phyloP scores from a whole-genome alignment of 1,140 invertebrate species.

The Holotrichia oblita region DNA sequence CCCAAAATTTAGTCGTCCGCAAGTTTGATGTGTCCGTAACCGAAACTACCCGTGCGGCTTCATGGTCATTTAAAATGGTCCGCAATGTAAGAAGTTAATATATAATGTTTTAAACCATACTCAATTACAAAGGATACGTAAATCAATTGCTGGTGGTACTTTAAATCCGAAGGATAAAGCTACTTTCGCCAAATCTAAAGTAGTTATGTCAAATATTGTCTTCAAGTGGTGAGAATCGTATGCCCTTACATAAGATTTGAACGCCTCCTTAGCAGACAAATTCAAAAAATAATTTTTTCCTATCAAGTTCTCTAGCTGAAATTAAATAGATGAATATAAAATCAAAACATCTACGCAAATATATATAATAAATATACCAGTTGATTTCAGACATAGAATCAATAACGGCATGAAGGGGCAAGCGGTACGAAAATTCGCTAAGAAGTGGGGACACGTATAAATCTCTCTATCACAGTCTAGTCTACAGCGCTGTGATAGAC shows the following conservation, averaged over 20 bases:
- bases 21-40: too few species aligned
- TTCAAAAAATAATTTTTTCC: conserved; percentile 95
- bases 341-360: neutral
- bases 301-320: conserved; percentile 95
- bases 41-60: too few species aligned
- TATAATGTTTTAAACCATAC: neutral
- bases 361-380: too few species aligned
- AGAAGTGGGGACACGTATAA: too few species aligned
- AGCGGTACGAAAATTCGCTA: too few species aligned
- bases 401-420: too few species aligned
- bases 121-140: conserved; percentile 67
- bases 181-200: conserved; percentile 88
- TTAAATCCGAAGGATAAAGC: conserved; percentile 95
- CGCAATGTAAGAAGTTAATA: neutral
- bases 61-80: neutral
- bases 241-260: conserved; percentile 94
- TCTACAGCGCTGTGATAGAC: too few species aligned
- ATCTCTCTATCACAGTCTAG: too few species aligned
- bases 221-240: conserved; percentile 98
- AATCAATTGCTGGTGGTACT: conserved; percentile 90
- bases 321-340: conserved; percentile 42
- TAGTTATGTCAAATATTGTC: conserved; percentile 93
- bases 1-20: too few species aligned
- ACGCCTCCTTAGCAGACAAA: conserved; percentile 95
- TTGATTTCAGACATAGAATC: too few species aligned